These are phyloP conservation scores for Rhinopomastus cyanomelas DNA, from an alignment of 2,113 vertebrate genomes.

Conservation along the genomic window DNA sequence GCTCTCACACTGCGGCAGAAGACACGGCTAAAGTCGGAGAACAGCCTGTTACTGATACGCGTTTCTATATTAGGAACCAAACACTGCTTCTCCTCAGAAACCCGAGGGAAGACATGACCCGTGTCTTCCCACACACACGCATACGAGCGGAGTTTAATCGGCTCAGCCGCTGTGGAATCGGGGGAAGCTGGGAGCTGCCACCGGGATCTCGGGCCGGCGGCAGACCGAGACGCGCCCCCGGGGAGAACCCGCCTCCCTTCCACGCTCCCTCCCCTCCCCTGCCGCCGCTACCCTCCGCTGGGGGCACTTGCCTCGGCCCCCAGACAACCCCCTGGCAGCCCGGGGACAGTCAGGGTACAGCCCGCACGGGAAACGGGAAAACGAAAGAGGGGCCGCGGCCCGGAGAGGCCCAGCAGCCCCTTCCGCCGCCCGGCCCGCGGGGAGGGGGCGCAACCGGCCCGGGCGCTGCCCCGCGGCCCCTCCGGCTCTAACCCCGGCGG, in stretches of 20 bases:
- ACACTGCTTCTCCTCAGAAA: not conserved
- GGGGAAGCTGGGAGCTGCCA: conserved; percentile 40
- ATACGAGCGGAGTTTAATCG: not conserved
- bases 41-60: not conserved
- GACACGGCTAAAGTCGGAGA: not conserved
- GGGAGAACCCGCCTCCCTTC: not conserved
- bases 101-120: not conserved
- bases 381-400: not conserved
- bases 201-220: not conserved
- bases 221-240: not conserved
- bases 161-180: not conserved
- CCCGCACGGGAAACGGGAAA: not conserved
- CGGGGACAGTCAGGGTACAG: not conserved
- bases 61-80: not conserved
- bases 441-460: not conserved
- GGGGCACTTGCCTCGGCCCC: not conserved
- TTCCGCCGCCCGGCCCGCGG: not conserved
- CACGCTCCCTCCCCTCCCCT: not conserved
- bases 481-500: not conserved
- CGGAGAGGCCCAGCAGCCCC: not conserved
- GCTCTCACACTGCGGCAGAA: conserved; percentile 27
- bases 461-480: not conserved
- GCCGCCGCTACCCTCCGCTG: not conserved
- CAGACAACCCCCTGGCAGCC: too few relatives aligned
- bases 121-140: not conserved